Percentiles rank a stretch among this genome's conserved stretches.
These are phyloP conservation scores for Metopia argyrocephala DNA, from an alignment of 2,888 invertebrate species.

Conservation along the genomic window DNA sequence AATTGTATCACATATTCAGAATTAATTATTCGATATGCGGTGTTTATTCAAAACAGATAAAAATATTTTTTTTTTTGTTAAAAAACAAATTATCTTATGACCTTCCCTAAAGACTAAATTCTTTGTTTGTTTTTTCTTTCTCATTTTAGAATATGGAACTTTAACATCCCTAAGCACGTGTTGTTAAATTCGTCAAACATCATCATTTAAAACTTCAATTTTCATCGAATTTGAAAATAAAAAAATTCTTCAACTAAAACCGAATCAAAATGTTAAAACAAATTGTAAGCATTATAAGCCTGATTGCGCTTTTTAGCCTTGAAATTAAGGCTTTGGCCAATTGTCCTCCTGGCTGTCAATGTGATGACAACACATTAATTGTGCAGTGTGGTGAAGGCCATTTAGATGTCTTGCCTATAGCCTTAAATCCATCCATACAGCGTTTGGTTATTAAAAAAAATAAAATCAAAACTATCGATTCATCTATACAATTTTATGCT, in stretches of 20 bases:
- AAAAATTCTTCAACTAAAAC: not conserved
- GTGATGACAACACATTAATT: conserved; percentile 92
- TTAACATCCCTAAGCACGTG: conserved; percentile 41
- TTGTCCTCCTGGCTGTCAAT: conserved; percentile 91
- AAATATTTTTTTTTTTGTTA: no score
- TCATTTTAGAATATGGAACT: conserved; percentile 63
- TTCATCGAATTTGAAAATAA: no score
- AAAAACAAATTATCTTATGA: no score
- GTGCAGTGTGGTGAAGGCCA: conserved; percentile 92
- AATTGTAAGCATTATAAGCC: conserved; percentile 20
- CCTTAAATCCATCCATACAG: conserved; percentile 93
- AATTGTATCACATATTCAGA: no score
- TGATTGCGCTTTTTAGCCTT: not conserved
- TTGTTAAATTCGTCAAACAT: not conserved
- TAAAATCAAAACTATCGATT: conserved; percentile 92
- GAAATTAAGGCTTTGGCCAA: conserved; percentile 80
- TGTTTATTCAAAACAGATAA: no score
- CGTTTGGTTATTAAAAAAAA: conserved; percentile 90
- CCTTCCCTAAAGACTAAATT: no score
- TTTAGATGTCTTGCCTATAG: conserved; percentile 93
- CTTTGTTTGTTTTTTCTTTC: not conserved
- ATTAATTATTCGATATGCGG: no score
- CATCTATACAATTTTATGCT: conserved; percentile 92
- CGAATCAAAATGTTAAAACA: conserved; percentile 42
- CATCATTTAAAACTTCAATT: conserved; percentile 27